These are phyloP conservation scores for Torymus tubicola DNA, from an alignment of 2,888 invertebrate genomes.

Conservation along the genomic window DNA sequence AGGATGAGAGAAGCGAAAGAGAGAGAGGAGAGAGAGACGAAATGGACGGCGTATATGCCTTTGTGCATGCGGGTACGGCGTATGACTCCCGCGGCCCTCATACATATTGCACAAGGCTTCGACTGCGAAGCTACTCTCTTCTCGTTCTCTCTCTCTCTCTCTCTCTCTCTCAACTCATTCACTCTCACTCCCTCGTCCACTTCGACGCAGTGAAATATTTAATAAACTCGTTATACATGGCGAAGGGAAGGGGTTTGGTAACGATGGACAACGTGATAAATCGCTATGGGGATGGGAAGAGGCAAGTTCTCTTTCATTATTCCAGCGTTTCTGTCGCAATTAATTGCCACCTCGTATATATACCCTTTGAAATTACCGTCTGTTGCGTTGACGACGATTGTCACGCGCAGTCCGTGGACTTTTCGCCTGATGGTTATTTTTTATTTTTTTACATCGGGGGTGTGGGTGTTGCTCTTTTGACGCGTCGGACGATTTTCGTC, in stretches of 20 bases:
- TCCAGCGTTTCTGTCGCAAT: slow-evolving; percentile 28
- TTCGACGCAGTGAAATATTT: slow-evolving; percentile 53
- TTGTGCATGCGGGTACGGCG: slow-evolving; percentile 7
- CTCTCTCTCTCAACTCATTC: background rate
- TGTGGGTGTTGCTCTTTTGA: too few relatives aligned
- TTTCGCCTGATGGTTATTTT: too few relatives aligned
- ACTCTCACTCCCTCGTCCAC: background rate
- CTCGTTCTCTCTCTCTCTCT: background rate
- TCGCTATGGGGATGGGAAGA: background rate
- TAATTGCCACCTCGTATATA: slow-evolving; percentile 35
- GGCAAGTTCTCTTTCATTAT: background rate
- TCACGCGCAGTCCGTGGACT: too few relatives aligned
- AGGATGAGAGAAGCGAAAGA: background rate
- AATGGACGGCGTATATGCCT: slow-evolving; percentile 2
- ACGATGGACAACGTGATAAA: slow-evolving; percentile 16
- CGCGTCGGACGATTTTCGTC: too few relatives aligned
- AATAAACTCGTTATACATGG: slow-evolving; percentile 57
- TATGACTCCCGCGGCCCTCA: slow-evolving; percentile 37
- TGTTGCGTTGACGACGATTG: background rate
- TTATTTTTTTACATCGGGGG: too few relatives aligned
- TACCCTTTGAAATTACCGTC: slow-evolving; percentile 11
- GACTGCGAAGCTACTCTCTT: background rate
- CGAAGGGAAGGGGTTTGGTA: background rate
- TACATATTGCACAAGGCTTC: slow-evolving; percentile 37
- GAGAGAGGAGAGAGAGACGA: slow-evolving; percentile 20